Evolutionary conservation across 2,888 invertebrate species (phyloP).

Genomic region (Doris montereyensis): DNA sequence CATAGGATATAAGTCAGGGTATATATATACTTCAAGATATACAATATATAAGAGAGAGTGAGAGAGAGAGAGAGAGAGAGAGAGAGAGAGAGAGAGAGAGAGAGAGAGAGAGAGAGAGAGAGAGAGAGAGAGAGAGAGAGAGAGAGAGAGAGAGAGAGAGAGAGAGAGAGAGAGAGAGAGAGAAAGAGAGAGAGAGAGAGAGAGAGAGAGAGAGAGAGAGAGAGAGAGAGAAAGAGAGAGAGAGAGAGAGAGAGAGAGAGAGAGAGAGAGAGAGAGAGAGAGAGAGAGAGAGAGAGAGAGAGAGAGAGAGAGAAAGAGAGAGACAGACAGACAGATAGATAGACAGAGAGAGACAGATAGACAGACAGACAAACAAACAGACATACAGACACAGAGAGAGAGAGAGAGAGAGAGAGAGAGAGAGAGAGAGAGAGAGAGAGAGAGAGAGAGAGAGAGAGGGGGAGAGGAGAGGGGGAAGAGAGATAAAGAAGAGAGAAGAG

Average conservation of each 20-base stretch:
- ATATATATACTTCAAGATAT: no score
- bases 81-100: no score
- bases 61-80: no score
- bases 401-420: not conserved
- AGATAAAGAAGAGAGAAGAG: conserved; percentile 15
- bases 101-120: no score
- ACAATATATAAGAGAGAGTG: no score
- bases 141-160: no score
- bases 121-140: no score
- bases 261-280: no score
- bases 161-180: not conserved
- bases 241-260: no score
- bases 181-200: not conserved
- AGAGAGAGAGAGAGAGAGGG: conserved; percentile 16
- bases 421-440: conserved; percentile 41
- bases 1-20: no score
- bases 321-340: not conserved
- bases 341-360: no score
- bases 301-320: conserved; percentile 7
- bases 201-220: not conserved
- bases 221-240: no score
- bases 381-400: not conserved
- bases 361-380: not conserved
- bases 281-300: not conserved
- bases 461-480: not conserved